These are phyloP conservation scores for Philonicus albiceps DNA, from an alignment of 2,888 invertebrate genomes.

Conservation along the genomic window DNA sequence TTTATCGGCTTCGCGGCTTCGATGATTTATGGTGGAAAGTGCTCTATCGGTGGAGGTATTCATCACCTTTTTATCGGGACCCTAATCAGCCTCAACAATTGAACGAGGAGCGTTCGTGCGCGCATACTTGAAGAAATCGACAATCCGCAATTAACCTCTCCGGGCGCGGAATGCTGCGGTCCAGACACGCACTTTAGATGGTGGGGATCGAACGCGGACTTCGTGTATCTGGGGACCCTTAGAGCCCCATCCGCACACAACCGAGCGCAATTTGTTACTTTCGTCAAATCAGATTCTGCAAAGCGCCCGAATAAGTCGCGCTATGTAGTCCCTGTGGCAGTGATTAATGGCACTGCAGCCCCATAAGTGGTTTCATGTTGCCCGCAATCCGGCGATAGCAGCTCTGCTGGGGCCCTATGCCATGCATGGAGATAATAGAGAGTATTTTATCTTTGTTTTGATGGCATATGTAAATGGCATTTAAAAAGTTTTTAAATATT, in stretches of 20 bases:
- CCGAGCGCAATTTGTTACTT: constrained; percentile 20
- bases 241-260: background rate
- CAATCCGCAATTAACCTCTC: background rate
- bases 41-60: background rate
- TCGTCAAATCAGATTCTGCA: constrained; percentile 31
- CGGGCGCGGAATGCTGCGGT: background rate
- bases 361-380: constrained; percentile 35
- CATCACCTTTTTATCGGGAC: background rate
- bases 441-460: constrained; percentile 5
- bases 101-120: background rate
- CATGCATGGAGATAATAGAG: constrained; percentile 14
- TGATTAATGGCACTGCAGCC: constrained; percentile 23
- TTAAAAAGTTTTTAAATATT: background rate
- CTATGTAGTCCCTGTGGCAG: constrained; percentile 4
- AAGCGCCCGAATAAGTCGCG: constrained; percentile 13
- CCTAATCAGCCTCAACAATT: background rate
- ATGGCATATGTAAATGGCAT: background rate
- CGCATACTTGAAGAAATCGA: background rate
- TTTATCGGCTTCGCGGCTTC: background rate
- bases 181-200: background rate
- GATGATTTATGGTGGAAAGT: background rate
- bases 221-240: background rate
- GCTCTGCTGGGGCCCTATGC: background rate
- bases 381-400: constrained; percentile 19
- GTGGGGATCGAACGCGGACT: background rate